These are phyloP conservation scores for Cossypha heuglini DNA, from an alignment of 2,797 vertebrate species.

Conservation along the genomic window DNA sequence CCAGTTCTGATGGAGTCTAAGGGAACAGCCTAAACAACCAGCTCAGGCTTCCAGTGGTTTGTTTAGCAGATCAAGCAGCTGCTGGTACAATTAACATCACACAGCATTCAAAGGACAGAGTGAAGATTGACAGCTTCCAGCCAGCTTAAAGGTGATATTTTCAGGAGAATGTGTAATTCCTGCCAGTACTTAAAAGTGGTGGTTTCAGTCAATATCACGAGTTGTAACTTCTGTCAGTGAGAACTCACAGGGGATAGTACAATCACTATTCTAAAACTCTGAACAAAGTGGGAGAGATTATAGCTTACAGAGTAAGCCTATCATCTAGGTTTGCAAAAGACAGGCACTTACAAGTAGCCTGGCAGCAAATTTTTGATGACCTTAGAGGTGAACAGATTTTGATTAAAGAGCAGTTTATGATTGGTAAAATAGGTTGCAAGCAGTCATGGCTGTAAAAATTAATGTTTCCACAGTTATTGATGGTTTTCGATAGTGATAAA, in stretches of 20 bases:
- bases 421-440: conserved; percentile 31
- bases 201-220: not conserved
- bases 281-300: conserved; percentile 17
- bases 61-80: not conserved
- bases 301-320: not conserved
- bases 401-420: conserved; percentile 51
- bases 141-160: not conserved
- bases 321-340: conserved; percentile 16
- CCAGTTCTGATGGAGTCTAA: not conserved
- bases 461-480: conserved; percentile 41
- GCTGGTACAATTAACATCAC: not conserved
- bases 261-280: not conserved
- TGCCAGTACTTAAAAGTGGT: conserved; percentile 9
- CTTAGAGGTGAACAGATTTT: conserved; percentile 45
- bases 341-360: not conserved
- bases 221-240: not conserved
- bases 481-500: not conserved
- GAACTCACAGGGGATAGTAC: not conserved
- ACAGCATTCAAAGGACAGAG: not conserved
- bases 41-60: not conserved
- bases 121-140: not conserved
- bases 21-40: not conserved
- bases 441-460: conserved; percentile 18
- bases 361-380: conserved; percentile 47
- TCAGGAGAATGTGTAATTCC: not conserved